Evolutionary conservation across 2,888 invertebrate genomes (phyloP), one percentile per base, ranked within the genome.

Genomic region (Orthonychiurus folsomi): DNA sequence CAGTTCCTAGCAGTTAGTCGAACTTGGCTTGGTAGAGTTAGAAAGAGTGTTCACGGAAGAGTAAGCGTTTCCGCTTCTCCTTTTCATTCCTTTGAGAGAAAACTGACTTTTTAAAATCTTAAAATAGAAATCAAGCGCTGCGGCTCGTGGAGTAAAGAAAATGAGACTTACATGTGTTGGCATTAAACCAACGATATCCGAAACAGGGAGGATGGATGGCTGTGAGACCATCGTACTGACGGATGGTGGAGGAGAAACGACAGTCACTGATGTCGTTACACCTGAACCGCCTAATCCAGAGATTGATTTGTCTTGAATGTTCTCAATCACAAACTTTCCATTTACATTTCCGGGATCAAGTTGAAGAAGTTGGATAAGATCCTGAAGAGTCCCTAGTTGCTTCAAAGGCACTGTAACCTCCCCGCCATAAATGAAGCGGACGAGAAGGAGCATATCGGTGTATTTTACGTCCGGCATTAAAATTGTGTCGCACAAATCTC

Each of bases 401-500:
- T 71, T 71, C 48, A 72, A 61, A 27, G 72, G 72, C 27, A 72
- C 72, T 24, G 69, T 70, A 3, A 72, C 72, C 56, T 72, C 72
- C 24, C 72, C 72, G 26, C 72, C 72, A 53, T 72, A 72, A 23
- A 72, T 69, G 65, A 72, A 72, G 5, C 68, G 65, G 55, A 70
- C 63, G n/a, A 72, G 58, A 15, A 69, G 64, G n/a, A 71, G 61
- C 72, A 72, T 71, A 62, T 72, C 72, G 23, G 57, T 48, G 59
- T 71, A 69, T 50, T 69, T 69, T 12, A 72, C 68, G 56, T 72
- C 72, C 12, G 72, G 72, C 52, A 72, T 62, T 1, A 72, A 56
- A 26, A 72, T 63, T 50, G 72, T 69, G 50, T 67, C 64, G 47
- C 59, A 56, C 24, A 63, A 62, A 52, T 65, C 66, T 2, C 61